phyloP scores from a whole-genome alignment of 2,797 vertebrate genomes.

The Darevskia nairensis region DNA sequence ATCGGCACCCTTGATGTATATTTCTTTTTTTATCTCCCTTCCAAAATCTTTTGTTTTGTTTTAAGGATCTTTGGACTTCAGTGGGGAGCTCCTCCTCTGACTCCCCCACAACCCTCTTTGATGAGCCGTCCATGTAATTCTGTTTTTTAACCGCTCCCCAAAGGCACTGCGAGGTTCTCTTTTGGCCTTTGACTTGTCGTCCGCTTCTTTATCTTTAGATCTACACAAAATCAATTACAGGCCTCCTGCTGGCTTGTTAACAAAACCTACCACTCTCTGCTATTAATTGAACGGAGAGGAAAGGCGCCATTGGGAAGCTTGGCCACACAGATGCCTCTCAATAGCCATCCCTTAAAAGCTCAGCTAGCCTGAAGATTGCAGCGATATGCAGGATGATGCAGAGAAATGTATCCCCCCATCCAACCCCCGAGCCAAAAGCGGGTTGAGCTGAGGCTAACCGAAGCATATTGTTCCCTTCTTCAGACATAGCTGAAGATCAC shows the following conservation, averaged over 20 bases:
- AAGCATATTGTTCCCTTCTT: background rate
- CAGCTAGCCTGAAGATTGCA: background rate
- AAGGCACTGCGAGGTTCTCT: background rate
- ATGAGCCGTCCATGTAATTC: background rate
- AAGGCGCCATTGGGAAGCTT: background rate
- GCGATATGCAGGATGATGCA: background rate
- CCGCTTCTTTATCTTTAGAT: background rate
- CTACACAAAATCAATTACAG: background rate
- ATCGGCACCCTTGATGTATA: background rate
- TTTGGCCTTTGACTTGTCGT: background rate
- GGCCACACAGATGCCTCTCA: background rate
- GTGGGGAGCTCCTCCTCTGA: background rate
- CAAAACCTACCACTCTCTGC: constrained; percentile 17
- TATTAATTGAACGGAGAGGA: background rate
- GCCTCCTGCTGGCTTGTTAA: background rate
- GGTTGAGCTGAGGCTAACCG: background rate
- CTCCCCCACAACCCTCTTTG: background rate
- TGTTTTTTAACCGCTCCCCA: constrained; percentile 3
- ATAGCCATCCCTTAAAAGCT: background rate
- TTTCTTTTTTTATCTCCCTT: background rate
- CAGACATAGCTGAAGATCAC: constrained; percentile 3
- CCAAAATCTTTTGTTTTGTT: background rate
- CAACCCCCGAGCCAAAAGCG: background rate
- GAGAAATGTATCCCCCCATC: background rate
- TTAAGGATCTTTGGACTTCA: background rate